Evolutionary conservation across 2,888 invertebrate genomes (phyloP).

Genomic region (Barypeithes pellucidus): DNA sequence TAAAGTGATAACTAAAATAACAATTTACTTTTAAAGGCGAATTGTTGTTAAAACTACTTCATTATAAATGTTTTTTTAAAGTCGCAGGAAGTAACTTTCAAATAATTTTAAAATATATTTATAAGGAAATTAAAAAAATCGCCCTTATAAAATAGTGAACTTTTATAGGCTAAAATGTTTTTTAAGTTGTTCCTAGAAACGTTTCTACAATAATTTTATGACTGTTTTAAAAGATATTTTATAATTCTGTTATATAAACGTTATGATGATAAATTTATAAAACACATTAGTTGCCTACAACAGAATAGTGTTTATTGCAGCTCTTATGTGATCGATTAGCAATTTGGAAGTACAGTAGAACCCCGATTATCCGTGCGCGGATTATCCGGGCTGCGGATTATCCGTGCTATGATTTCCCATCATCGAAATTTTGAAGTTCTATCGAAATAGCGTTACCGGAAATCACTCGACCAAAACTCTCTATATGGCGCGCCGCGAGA

Average conservation of each 20-base stretch:
- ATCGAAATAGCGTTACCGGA: too few relatives aligned
- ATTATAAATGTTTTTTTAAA: conserved; percentile 22
- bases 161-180: conserved; percentile 30
- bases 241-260: conserved; percentile 18
- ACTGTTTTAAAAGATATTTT: conserved; percentile 13
- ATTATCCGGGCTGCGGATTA: too few relatives aligned
- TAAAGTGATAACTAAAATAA: conserved; percentile 17
- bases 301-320: conserved; percentile 16
- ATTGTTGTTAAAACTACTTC: conserved; percentile 10
- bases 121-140: conserved; percentile 1
- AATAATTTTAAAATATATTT: conserved; percentile 18
- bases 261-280: conserved; percentile 27
- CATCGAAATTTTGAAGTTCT: too few relatives aligned
- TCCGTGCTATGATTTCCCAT: too few relatives aligned
- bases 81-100: conserved; percentile 22
- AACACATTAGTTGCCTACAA: conserved; percentile 23
- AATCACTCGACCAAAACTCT: too few relatives aligned
- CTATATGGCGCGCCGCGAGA: too few relatives aligned
- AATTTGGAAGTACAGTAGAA: conserved; percentile 27
- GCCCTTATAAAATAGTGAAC: conserved; percentile 16
- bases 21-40: conserved; percentile 13
- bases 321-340: conserved; percentile 10
- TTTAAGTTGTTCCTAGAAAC: conserved; percentile 19
- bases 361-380: too few relatives aligned
- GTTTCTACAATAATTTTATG: conserved; percentile 6